A percentile compares a stretch with the other conserved stretches of the same genome.
Conservation (phyloP, 2,797 vertebrate species). For the Alca torda region DNA sequence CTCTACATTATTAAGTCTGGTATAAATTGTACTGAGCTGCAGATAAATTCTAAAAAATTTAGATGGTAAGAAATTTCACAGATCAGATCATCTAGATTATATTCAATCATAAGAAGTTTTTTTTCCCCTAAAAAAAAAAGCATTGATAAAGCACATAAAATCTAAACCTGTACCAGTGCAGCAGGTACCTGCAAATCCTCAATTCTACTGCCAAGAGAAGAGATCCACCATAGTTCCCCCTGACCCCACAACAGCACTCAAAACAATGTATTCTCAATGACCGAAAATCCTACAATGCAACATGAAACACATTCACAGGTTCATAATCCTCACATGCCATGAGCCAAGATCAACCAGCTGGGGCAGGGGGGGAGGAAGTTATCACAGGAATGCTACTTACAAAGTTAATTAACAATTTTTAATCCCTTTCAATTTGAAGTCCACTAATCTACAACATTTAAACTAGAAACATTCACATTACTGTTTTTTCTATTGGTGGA, state of each 20-base stretch:
- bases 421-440: neutral
- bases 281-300: neutral
- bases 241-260: neutral
- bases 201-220: neutral
- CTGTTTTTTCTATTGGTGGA: neutral
- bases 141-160: neutral
- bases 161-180: neutral
- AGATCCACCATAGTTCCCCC: neutral
- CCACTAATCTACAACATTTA: neutral
- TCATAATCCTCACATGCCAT: neutral
- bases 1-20: neutral
- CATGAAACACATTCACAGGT: neutral
- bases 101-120: neutral
- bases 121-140: neutral
- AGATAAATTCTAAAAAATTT: neutral
- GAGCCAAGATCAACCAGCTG: neutral
- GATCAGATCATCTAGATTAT: neutral
- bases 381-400: neutral
- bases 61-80: neutral
- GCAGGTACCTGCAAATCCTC: neutral
- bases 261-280: neutral
- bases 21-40: neutral
- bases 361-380: fast-evolving
- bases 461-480: neutral
- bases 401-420: neutral